These are phyloP conservation scores for Falcunculus frontatus DNA, from an alignment of 2,113 vertebrate genomes.

Conservation along the genomic window DNA sequence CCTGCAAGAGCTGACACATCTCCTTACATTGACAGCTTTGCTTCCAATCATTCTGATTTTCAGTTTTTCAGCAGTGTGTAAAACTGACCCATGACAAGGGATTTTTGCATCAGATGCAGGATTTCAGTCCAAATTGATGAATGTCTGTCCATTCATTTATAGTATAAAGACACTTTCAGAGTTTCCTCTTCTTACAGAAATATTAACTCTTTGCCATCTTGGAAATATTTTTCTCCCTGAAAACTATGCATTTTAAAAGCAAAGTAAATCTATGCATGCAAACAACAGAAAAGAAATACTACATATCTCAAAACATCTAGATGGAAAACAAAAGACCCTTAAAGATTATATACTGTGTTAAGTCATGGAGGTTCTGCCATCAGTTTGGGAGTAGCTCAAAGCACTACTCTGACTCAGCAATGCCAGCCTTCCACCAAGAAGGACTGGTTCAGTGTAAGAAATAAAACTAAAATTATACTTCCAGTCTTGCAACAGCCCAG, in stretches of 20 bases:
- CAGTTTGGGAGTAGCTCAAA: background rate
- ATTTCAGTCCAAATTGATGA: background rate
- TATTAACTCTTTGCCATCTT: background rate
- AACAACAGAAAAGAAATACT: background rate
- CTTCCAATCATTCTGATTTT: constrained; percentile 6
- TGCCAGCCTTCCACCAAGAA: background rate
- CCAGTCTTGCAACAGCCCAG: background rate
- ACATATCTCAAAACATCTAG: background rate
- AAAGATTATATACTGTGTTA: background rate
- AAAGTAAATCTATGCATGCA: background rate
- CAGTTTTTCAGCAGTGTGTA: background rate
- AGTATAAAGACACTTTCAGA: background rate
- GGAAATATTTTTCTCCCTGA: background rate
- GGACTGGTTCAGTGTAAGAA: background rate
- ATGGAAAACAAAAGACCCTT: background rate
- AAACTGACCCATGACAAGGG: background rate
- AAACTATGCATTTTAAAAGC: background rate
- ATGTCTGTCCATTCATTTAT: background rate
- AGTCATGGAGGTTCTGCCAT: background rate
- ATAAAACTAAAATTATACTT: background rate
- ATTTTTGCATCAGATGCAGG: background rate
- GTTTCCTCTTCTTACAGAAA: background rate
- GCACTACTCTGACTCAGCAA: background rate
- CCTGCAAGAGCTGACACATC: constrained; percentile 9
- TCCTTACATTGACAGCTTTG: background rate